phyloP scores from a whole-genome alignment of 2,888 invertebrate species.

The Pilophorus perplexus region DNA sequence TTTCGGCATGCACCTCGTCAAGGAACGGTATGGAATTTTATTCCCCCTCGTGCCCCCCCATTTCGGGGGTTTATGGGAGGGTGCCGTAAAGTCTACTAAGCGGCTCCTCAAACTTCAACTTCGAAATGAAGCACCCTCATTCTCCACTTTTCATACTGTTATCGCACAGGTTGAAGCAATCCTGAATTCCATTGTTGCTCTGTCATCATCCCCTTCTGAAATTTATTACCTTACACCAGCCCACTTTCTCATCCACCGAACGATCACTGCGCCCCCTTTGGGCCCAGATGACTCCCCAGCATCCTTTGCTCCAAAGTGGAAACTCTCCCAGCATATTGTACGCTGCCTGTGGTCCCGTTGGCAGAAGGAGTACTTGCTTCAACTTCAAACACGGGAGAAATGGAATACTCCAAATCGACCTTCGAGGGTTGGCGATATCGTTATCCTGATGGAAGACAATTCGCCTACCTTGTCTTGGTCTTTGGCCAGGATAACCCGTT shows the following conservation, averaged over 20 bases:
- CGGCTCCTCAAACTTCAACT: too few relatives aligned
- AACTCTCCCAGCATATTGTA: not conserved
- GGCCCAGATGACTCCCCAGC: not conserved
- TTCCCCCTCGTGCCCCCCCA: too few relatives aligned
- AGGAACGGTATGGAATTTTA: too few relatives aligned
- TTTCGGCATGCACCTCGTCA: too few relatives aligned
- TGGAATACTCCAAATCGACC: not conserved
- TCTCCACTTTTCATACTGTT: not conserved
- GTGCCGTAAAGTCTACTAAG: constrained; percentile 11
- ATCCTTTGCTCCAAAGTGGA: constrained; percentile 9
- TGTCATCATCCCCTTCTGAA: not conserved
- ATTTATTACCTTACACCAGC: constrained; percentile 6
- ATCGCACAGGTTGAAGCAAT: not conserved
- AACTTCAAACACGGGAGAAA: not conserved
- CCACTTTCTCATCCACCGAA: constrained; percentile 18
- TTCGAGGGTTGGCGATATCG: not conserved
- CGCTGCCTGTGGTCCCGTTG: not conserved
- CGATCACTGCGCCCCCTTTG: not conserved
- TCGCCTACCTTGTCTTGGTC: not conserved
- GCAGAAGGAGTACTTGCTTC: not conserved
- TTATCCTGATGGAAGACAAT: not conserved
- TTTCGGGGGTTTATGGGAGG: constrained; percentile 14
- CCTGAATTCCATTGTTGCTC: constrained; percentile 10
- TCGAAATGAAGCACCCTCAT: too few relatives aligned
- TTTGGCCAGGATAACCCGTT: not conserved